Base-by-base conservation (phyloP, 2,888 invertebrate species). In the Sylvicola cinctus region DNA sequence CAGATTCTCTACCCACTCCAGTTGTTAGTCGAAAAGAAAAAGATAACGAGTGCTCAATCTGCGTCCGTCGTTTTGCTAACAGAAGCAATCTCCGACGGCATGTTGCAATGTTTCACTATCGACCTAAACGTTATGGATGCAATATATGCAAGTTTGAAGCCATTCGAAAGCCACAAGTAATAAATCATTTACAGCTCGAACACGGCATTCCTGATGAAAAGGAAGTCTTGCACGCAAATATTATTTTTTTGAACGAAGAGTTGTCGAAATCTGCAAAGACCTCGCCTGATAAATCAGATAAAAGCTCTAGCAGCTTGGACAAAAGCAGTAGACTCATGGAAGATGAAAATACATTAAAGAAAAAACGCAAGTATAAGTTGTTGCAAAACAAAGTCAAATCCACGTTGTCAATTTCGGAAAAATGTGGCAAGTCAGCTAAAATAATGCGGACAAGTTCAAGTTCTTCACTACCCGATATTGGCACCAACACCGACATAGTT, bases 111-210 rank as follows among this genome's bases (percentile, higher is more conserved):
- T 55, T 55, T 31, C 57, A 57, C 31, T 54, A 56, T 38, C 49
- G 57, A 4, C 50, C 52, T 2, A 66, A 71, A 45, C 65, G 78
- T 17, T 84, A 73, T 49, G 73, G 74, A 36, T 84, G 84, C 48
- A 74, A 70, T 45, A 53, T 74, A 13, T 84, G 12, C 17, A 6
- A 69, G 33, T 80, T 68, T 46, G 70, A 70, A 46, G 67, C 73
- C 38, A 75, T 71, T 42, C 58, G 65, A 11, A 72, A 70, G 43
- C 65, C 65, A 32, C 71, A 73, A 41, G 65, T 75, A 30, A 63
- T 70, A 2, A 66, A 68, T 39, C 79, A 79, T 47, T 65, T 73
- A 2, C 67, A 65, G 42, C 60, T 63, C 39, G 60, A 65, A 1
- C 77, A 78, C 47, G 65, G 68, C 43, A 58, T 71, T 23, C 66